phyloP scores from a whole-genome alignment of 2,797 vertebrate genomes.

The Phoeniculus purpureus region DNA sequence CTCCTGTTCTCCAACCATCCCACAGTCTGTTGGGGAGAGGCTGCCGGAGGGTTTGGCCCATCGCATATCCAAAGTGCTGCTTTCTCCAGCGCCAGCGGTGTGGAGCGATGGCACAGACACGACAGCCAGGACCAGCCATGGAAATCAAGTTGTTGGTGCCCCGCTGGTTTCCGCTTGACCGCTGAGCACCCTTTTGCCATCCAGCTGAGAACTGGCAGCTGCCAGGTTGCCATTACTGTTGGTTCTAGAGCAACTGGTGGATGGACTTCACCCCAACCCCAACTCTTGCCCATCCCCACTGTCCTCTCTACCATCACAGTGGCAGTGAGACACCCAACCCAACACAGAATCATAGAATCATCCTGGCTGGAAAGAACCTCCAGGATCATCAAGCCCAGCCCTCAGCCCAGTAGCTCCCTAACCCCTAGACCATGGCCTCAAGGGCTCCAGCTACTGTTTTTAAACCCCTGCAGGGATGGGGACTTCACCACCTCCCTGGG shows the following conservation, averaged over 20 bases:
- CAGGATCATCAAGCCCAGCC: too few species aligned
- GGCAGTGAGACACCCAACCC: fast-evolving
- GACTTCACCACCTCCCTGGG: too few species aligned
- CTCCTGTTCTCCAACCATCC: fast-evolving
- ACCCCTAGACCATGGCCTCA: too few species aligned
- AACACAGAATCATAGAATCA: not conserved
- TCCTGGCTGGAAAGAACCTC: too few species aligned
- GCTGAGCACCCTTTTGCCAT: not conserved
- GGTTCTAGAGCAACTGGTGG: not conserved
- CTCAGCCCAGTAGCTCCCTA: too few species aligned
- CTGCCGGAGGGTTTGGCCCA: not conserved
- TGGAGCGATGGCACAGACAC: not conserved
- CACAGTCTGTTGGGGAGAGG: fast-evolving
- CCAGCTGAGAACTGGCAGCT: not conserved
- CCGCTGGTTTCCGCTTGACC: not conserved
- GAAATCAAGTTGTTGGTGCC: not conserved
- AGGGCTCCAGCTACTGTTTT: too few species aligned
- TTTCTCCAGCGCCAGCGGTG: not conserved
- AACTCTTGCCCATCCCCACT: fast-evolving
- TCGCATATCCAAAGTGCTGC: not conserved
- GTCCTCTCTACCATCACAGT: fast-evolving
- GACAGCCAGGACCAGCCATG: not conserved
- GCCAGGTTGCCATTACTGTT: not conserved
- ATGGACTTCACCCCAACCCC: not conserved
- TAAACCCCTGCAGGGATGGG: too few species aligned